Evolutionary conservation across 2,888 invertebrate genomes (phyloP), one percentile per base, ranked within the genome.

Genomic region (Acleris laterana): DNA sequence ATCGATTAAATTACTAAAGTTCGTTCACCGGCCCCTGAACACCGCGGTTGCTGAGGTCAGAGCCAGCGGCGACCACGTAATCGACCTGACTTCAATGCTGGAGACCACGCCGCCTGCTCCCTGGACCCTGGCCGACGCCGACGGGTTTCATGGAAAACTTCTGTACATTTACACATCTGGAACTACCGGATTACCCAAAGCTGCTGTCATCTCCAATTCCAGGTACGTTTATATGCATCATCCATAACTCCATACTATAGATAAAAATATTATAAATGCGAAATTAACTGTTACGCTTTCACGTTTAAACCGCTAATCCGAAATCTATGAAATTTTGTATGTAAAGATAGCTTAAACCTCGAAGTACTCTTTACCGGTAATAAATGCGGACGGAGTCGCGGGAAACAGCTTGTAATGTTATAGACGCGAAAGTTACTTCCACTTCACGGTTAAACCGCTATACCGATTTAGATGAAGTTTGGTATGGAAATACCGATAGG

Each of bases 81-180:
- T 93, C 65, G 94, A 96, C 77, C 90, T 96, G 62, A 94, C 94
- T 42, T 82, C 87, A 13, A 81, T 95, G 48, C 72, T 96, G 69
- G 93, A 93, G 59, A 93, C 94, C 5, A 94, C 95, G 0, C 80
- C 95, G 0, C 84, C 94, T 0, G 88, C 94, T 0, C 87, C 93
- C 0, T 95, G 96, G 74, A 83, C 93, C 62, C 81, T 94, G 49
- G 91, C 93, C 7, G 93, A 94, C n/a, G 95, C 94, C 63, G 87
- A 94, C 1, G 94, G 95, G 62, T 96, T 97, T 84, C 94, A 95
- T 68, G 98, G 98, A 77, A 95, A 95, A 80, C 91, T 99, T 20
- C 94, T 99, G 62, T 99, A 99, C 83, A 99, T 99, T 80, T 99
- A 98, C 88, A 99, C 99, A 0, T 99, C 99, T 48, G 99, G 99